A percentile compares a stretch with the other conserved stretches of the same genome.
Evolutionary conservation across 92 coral and sea anemone genomes (phyloP).

Genomic region (Phymanthus crucifer): DNA sequence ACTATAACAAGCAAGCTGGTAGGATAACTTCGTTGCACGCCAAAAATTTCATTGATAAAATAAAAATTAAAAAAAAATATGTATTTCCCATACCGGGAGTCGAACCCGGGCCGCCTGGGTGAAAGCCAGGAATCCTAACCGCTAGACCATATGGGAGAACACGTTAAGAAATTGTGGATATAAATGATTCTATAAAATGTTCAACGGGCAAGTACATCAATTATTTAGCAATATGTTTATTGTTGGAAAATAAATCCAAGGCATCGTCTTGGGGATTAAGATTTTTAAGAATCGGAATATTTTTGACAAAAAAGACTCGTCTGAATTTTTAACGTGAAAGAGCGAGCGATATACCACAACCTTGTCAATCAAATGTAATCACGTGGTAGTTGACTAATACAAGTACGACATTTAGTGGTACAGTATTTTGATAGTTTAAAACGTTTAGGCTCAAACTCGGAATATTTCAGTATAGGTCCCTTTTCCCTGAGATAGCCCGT

Average conservation of each 20-base stretch:
- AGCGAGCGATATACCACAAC: no score
- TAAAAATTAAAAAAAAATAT: neutral
- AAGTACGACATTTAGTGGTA: no score
- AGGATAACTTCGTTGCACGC: no score
- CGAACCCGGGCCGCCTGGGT: conserved; percentile 99
- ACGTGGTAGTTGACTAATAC: no score
- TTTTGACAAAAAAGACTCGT: no score
- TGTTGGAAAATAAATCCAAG: neutral
- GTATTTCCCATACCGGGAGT: conserved; percentile 93
- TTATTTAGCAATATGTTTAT: neutral
- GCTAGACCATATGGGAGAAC: conserved; percentile 98
- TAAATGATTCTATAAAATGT: neutral
- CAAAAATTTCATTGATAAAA: neutral
- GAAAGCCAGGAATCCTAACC: conserved; percentile 99
- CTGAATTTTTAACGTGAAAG: no score
- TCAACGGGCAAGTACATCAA: neutral
- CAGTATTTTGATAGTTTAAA: no score
- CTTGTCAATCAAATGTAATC: no score
- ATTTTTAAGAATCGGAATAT: no score
- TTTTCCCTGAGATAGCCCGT: neutral
- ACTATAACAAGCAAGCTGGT: no score
- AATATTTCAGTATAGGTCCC: no score
- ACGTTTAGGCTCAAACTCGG: no score
- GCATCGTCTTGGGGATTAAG: neutral
- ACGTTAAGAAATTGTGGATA: neutral